These are phyloP conservation scores for Varanus komodoensis DNA, from an alignment of 2,113 vertebrate genomes.

Conservation along the genomic window DNA sequence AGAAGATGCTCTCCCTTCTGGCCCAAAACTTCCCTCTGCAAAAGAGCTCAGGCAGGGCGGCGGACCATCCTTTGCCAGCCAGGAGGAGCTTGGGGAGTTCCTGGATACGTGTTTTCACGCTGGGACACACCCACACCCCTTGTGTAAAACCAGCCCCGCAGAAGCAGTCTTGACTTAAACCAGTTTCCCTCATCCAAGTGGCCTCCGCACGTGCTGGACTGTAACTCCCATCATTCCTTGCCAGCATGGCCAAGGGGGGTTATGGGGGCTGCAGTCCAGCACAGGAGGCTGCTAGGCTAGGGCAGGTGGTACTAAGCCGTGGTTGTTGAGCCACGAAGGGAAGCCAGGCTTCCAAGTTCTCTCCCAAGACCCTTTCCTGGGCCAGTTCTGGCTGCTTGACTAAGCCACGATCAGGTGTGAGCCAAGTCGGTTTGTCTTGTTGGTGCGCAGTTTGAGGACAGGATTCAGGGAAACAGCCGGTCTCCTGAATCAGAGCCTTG, in stretches of 20 bases:
- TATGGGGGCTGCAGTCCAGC: no score
- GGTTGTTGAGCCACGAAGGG: neutral
- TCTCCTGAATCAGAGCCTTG: neutral
- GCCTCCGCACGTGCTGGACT: no score
- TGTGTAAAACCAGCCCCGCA: neutral
- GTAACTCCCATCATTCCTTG: no score
- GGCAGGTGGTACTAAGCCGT: no score
- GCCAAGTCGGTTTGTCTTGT: neutral
- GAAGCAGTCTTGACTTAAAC: neutral
- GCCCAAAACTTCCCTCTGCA: neutral
- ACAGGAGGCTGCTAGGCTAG: no score
- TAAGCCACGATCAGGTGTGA: neutral
- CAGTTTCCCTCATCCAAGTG: no score
- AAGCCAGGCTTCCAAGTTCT: neutral
- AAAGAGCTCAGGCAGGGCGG: neutral
- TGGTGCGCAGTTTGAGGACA: neutral
- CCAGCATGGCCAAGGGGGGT: no score
- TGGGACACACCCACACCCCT: neutral
- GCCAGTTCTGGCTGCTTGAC: no score
- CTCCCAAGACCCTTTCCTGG: neutral
- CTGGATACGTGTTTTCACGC: neutral
- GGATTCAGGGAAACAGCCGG: neutral
- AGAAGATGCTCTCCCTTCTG: neutral
- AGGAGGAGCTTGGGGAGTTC: neutral
- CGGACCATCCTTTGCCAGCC: neutral